A percentile compares a stretch with the other conserved stretches of the same genome.
These are phyloP conservation scores for Drosophila quasianomalipes DNA, from an alignment of 2,888 invertebrate genomes.

Conservation along the genomic window DNA sequence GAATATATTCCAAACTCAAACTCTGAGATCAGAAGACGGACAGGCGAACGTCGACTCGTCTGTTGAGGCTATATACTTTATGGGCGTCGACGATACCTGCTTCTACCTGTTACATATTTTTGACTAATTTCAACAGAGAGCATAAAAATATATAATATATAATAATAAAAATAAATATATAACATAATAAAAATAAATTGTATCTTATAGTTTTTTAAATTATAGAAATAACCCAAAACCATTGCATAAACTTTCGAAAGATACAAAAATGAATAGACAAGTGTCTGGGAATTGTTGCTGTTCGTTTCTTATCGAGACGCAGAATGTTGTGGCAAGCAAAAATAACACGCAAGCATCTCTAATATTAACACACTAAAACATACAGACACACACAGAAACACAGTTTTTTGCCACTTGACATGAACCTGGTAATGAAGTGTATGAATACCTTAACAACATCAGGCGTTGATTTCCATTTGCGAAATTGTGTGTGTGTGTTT, in stretches of 20 bases:
- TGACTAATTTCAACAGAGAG: not conserved
- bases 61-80: not conserved
- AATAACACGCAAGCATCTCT: not conserved
- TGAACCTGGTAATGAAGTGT: conserved; percentile 72
- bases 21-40: not conserved
- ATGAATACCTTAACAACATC: conserved; percentile 68
- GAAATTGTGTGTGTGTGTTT: conserved; percentile 3
- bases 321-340: not conserved
- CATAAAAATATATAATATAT: not conserved
- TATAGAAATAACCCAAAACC: not conserved
- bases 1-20: not conserved
- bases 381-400: conserved; percentile 3
- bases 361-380: conserved; percentile 2
- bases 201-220: not conserved
- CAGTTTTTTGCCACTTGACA: conserved; percentile 52
- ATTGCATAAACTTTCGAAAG: not conserved
- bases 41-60: not conserved
- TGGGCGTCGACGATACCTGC: not conserved
- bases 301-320: not conserved
- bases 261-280: not conserved
- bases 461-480: conserved; percentile 18
- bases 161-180: not conserved
- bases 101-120: not conserved
- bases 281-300: not conserved
- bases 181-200: not conserved